These are phyloP conservation scores for Hydrozoanthus gracilis DNA, from an alignment of 92 coral and sea anemone species.

Conservation along the genomic window DNA sequence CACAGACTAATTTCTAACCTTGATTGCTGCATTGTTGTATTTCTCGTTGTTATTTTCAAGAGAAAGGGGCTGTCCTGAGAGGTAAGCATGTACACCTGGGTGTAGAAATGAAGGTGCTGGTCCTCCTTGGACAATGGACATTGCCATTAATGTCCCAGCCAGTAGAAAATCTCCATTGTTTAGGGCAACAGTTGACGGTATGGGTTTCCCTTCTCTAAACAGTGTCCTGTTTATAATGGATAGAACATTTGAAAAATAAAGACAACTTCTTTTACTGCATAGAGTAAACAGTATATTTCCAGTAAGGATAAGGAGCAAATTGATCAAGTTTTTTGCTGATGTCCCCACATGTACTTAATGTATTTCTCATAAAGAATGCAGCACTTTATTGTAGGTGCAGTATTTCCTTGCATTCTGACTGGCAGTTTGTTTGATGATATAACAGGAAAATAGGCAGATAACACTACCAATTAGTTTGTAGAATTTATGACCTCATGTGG, in stretches of 20 bases:
- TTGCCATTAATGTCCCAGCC: conserved; percentile 32
- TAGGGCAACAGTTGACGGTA: conserved; percentile 37
- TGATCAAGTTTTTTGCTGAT: conserved; percentile 17
- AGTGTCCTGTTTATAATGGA: conserved; percentile 32
- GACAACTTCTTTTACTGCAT: conserved; percentile 27
- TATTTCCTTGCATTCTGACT: conserved; percentile 36
- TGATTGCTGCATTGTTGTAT: conserved; percentile 31
- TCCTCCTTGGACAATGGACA: conserved; percentile 36
- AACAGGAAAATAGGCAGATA: conserved; percentile 17
- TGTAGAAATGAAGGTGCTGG: conserved; percentile 33
- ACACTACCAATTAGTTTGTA: conserved; percentile 32
- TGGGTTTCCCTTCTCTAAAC: conserved; percentile 37
- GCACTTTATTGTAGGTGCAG: conserved; percentile 38
- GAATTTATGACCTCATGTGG: conserved; percentile 34
- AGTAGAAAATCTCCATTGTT: conserved; percentile 36
- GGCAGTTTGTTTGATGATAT: conserved; percentile 27
- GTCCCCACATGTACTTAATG: conserved; percentile 34
- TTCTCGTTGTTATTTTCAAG: conserved; percentile 27
- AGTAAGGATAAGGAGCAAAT: conserved; percentile 36
- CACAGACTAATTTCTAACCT: conserved; percentile 38
- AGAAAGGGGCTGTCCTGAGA: conserved; percentile 42
- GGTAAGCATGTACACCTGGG: conserved; percentile 31
- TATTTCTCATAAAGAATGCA: conserved; percentile 26
- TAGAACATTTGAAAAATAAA: conserved; percentile 32
- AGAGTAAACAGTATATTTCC: conserved; percentile 31